These are phyloP conservation scores for Tor tambroides DNA, from an alignment of 2,113 vertebrate species.

Conservation along the genomic window DNA sequence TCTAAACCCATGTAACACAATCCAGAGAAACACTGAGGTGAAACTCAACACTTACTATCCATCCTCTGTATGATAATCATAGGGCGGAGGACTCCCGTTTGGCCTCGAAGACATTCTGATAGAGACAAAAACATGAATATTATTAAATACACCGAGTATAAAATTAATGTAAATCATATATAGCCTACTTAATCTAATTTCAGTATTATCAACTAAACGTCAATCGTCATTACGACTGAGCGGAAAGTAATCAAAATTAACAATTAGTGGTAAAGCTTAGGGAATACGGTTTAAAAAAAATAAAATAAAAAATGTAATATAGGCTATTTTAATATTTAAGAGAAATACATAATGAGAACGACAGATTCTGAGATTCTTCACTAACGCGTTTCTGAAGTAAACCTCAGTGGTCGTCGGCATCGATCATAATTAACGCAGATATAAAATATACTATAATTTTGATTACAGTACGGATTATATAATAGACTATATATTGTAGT, in stretches of 20 bases:
- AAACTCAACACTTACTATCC: slow-evolving; percentile 79
- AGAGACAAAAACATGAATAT: not conserved
- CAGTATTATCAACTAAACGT: not conserved
- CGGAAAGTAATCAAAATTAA: not conserved
- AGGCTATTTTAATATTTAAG: not conserved
- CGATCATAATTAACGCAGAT: not conserved
- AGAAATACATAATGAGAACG: not conserved
- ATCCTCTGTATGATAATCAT: slow-evolving; percentile 65
- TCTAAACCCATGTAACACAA: not conserved
- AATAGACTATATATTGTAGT: not conserved
- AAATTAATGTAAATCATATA: not conserved
- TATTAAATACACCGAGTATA: not conserved
- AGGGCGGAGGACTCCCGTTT: slow-evolving; percentile 89
- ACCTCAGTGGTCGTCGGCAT: too few relatives aligned
- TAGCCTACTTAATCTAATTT: not conserved
- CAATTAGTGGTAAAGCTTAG: not conserved
- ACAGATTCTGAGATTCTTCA: not conserved
- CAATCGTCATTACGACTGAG: not conserved
- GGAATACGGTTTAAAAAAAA: not conserved
- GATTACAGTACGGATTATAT: not conserved
- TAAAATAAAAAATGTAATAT: too few relatives aligned
- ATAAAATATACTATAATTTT: not conserved
- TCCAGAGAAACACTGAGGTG: not conserved
- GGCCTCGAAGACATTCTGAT: slow-evolving; percentile 81
- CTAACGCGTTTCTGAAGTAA: not conserved